phyloP scores from a whole-genome alignment of 2,797 vertebrate genomes.

The Carduelis carduelis region DNA sequence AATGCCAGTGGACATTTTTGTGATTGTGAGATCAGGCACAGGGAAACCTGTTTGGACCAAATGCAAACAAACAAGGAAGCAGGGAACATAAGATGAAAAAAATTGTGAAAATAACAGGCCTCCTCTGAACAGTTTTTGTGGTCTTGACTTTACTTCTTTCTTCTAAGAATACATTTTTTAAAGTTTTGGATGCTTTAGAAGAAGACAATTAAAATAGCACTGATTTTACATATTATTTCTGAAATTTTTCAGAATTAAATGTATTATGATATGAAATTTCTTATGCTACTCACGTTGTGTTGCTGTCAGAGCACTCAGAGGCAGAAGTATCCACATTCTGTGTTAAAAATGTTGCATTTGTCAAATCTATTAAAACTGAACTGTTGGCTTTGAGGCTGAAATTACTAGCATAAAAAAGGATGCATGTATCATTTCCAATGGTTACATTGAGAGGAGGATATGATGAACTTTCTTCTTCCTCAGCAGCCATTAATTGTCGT shows the following conservation, averaged over 20 bases:
- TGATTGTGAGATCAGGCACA: neutral
- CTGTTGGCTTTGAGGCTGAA: slow-evolving; percentile 47
- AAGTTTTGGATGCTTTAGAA: neutral
- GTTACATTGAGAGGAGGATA: slow-evolving; percentile 69
- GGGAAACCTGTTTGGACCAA: neutral
- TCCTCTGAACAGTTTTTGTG: neutral
- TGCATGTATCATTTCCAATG: slow-evolving; percentile 57
- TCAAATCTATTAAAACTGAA: slow-evolving; percentile 49
- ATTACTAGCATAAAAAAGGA: slow-evolving; percentile 67
- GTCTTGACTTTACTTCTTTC: neutral
- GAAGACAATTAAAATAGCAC: neutral
- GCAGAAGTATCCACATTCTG: slow-evolving; percentile 9
- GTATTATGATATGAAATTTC: neutral
- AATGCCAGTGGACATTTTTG: neutral
- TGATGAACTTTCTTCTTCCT: neutral
- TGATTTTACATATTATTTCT: neutral
- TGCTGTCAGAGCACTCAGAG: slow-evolving; percentile 62
- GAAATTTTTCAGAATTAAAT: neutral
- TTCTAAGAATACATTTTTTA: neutral
- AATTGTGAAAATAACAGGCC: neutral
- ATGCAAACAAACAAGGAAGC: neutral
- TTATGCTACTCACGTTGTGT: slow-evolving; percentile 65
- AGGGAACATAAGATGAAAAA: neutral
- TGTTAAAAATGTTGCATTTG: slow-evolving; percentile 66
- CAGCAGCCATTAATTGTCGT: slow-evolving; percentile 55